phyloP scores from a whole-genome alignment of 2,113 vertebrate genomes.

The Paramormyrops kingsleyae region DNA sequence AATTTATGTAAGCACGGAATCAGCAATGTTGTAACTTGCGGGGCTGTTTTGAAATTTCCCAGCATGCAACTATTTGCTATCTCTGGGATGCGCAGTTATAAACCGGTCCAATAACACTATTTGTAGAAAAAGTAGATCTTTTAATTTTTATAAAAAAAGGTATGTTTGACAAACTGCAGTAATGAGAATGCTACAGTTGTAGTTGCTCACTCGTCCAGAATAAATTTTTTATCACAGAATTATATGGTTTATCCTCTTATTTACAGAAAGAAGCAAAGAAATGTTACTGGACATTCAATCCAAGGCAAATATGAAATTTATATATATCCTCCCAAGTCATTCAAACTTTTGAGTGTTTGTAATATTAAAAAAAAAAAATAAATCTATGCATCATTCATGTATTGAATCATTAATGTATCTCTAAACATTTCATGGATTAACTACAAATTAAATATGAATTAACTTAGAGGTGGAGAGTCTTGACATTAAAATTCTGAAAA shows the following conservation, averaged over 20 bases:
- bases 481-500: background rate
- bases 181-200: conserved; percentile 54
- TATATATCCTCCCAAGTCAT: background rate
- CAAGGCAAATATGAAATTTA: background rate
- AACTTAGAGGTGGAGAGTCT: background rate
- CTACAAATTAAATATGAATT: background rate
- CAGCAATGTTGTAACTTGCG: conserved; percentile 36
- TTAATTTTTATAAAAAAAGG: conserved; percentile 45
- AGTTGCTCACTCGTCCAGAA: conserved; percentile 56
- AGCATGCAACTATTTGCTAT: conserved; percentile 36
- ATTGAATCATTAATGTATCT: background rate
- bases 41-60: conserved; percentile 37
- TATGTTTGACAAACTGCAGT: conserved; percentile 52
- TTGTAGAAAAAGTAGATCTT: conserved; percentile 48
- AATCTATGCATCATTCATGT: background rate
- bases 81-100: conserved; percentile 25
- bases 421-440: background rate
- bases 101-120: conserved; percentile 33
- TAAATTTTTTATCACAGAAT: conserved; percentile 52
- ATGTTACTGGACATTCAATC: background rate
- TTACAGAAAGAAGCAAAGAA: background rate
- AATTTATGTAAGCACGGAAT: conserved; percentile 53
- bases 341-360: background rate
- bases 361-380: background rate
- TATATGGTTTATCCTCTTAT: background rate